Conservation (phyloP, 2,113 vertebrate genomes). For the Trinectes maculatus region DNA sequence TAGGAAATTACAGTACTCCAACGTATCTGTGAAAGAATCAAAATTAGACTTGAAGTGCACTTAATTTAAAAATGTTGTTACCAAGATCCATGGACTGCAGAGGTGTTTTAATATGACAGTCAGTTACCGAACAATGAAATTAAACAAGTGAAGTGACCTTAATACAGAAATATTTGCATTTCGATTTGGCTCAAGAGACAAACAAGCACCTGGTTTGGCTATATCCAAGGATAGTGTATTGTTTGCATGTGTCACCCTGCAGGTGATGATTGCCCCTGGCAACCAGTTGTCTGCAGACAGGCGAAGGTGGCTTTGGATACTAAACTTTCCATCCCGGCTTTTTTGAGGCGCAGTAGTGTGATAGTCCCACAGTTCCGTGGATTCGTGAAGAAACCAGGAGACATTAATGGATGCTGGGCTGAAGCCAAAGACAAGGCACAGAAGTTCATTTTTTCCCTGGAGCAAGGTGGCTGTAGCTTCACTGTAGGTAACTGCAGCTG, state of each 20-base stretch:
- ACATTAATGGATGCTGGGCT: slow-evolving; percentile 69
- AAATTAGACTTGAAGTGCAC: not conserved
- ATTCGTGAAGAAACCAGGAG: slow-evolving; percentile 64
- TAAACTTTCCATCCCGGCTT: slow-evolving; percentile 73
- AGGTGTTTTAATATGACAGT: not conserved
- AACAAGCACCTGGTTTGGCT: slow-evolving; percentile 62
- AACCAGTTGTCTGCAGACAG: slow-evolving; percentile 41
- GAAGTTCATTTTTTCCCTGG: slow-evolving; percentile 47
- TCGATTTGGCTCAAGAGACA: not conserved
- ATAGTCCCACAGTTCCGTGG: slow-evolving; percentile 3
- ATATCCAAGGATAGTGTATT: slow-evolving; percentile 41
- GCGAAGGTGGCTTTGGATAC: slow-evolving; percentile 65
- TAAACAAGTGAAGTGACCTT: too few species aligned
- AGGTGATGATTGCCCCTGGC: slow-evolving; percentile 67
- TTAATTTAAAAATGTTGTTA: not conserved
- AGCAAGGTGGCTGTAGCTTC: slow-evolving; percentile 63
- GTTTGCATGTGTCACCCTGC: slow-evolving; percentile 67
- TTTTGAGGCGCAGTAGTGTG: slow-evolving; percentile 48
- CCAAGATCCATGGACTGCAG: not conserved
- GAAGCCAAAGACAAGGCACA: slow-evolving; percentile 74
- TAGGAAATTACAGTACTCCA: slow-evolving; percentile 41
- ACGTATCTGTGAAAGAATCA: slow-evolving; percentile 30
- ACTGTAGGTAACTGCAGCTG: slow-evolving; percentile 50
- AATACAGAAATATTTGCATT: not conserved
- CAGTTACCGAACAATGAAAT: not conserved